Percentiles rank a stretch among this genome's conserved stretches.
Evolutionary conservation across 2,113 vertebrate genomes (phyloP).

Genomic region (Herpetotheres cachinnans): DNA sequence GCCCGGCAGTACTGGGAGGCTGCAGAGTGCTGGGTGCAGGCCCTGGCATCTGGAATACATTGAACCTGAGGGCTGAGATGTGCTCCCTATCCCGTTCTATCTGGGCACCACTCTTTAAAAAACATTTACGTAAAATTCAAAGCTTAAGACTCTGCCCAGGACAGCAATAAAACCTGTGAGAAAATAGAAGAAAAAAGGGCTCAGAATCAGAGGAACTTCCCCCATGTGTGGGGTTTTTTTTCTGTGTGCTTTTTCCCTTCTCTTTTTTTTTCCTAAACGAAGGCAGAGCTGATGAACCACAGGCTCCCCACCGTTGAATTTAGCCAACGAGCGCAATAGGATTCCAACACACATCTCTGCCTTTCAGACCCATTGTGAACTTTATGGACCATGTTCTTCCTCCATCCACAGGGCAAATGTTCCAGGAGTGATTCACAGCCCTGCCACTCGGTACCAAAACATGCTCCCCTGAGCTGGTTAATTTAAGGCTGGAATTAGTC

Average conservation of each 20-base stretch:
- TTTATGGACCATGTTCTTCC: neutral
- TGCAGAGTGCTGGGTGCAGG: neutral
- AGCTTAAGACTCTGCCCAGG: neutral
- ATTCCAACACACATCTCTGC: neutral
- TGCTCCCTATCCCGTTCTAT: neutral
- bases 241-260: neutral
- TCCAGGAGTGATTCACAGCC: constrained; percentile 9
- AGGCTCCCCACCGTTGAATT: neutral
- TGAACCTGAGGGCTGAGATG: neutral
- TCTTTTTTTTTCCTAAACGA: neutral
- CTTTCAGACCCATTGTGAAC: constrained; percentile 15
- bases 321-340: neutral
- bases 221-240: neutral
- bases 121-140: neutral
- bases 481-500: constrained; percentile 38
- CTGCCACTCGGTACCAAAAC: neutral
- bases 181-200: neutral
- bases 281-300: neutral
- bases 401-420: neutral
- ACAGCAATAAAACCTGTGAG: neutral
- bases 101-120: neutral
- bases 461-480: constrained; percentile 19
- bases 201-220: neutral
- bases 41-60: neutral
- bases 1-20: neutral